Base-by-base conservation (phyloP, 2,797 vertebrate genomes). In the Austrolebias charrua region DNA sequence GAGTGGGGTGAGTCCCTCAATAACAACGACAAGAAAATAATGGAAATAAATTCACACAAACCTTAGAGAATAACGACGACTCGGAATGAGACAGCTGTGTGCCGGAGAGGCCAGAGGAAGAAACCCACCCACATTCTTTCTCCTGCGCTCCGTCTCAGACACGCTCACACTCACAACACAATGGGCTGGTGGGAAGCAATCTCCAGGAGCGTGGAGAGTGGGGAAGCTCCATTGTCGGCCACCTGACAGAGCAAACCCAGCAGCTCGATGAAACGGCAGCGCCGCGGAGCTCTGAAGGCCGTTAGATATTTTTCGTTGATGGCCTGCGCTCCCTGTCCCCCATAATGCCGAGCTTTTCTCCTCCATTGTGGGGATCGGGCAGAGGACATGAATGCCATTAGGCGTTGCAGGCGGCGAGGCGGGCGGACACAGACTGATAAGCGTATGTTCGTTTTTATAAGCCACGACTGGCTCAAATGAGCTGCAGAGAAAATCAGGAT, bases 261-360 rank as follows among this genome's bases (percentile, higher is more conserved):
- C 56, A 71, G 74, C 52, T 64, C 79, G 86, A 88, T 84, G 77
- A 85, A 88, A 82, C 72, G 72, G 76, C 75, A 28, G 55, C 68
- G 60, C 73, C 71, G 54, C 66, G 71, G 76, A 81, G 81, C 81
- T 78, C 79, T 82, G 86, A 84, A 87, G 75, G 78, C 81, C 75
- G 57, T 88, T 84, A 64, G 87, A 85, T 87, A 68, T 88, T 90
- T n/a, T 88, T 73, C 64, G 83, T 78, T 80, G 90, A 88, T 83
- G 85, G 75, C 79, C 83, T 76, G 70, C 68, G 2, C 84, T 81
- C 50, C 66, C 66, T 12, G 59, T 73, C 67, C 57, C 65, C 69
- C 70, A 75, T 70, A 64, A 83, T 59, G 55, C 19, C 54, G 68
- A 69, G 73, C 80, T 78, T 78, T 79, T 60, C 72, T 54, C 63